These are phyloP conservation scores for Trachelus tabidus DNA, from an alignment of 2,888 invertebrate species.

Conservation along the genomic window DNA sequence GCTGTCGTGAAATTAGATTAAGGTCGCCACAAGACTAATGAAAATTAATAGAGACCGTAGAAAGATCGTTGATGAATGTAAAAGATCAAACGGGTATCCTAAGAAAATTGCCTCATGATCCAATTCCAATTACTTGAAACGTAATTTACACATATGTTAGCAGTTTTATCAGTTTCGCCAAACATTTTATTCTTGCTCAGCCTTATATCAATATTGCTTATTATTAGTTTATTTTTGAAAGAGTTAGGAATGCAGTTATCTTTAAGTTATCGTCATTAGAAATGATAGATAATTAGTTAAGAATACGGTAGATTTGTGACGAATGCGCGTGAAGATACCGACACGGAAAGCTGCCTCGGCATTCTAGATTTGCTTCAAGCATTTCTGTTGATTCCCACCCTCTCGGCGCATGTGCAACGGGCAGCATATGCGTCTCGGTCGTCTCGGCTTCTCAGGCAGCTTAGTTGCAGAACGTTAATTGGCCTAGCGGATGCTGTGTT, in stretches of 20 bases:
- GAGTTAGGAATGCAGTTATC: neutral
- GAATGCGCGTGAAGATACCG: neutral
- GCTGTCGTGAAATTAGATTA: neutral
- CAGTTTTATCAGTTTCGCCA: neutral
- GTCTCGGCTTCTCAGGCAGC: constrained; percentile 15
- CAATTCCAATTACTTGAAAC: neutral
- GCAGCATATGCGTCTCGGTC: neutral
- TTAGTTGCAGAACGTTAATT: constrained; percentile 46
- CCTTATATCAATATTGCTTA: neutral
- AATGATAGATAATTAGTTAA: neutral
- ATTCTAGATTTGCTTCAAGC: neutral
- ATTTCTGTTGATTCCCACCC: constrained; percentile 12
- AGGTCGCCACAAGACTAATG: neutral
- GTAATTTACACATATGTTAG: neutral
- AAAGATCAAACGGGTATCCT: neutral
- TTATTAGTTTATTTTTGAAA: neutral
- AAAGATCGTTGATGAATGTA: neutral
- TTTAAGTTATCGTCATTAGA: neutral
- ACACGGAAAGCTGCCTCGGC: neutral
- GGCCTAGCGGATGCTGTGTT: constrained; percentile 41
- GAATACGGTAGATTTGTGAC: neutral
- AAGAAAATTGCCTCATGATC: neutral
- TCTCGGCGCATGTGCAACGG: constrained; percentile 14
- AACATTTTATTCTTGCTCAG: neutral
- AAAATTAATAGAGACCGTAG: neutral